Evolutionary conservation across 2,888 invertebrate genomes (phyloP), one percentile per base, ranked within the genome.

Genomic region (Tenthredo distinguenda): DNA sequence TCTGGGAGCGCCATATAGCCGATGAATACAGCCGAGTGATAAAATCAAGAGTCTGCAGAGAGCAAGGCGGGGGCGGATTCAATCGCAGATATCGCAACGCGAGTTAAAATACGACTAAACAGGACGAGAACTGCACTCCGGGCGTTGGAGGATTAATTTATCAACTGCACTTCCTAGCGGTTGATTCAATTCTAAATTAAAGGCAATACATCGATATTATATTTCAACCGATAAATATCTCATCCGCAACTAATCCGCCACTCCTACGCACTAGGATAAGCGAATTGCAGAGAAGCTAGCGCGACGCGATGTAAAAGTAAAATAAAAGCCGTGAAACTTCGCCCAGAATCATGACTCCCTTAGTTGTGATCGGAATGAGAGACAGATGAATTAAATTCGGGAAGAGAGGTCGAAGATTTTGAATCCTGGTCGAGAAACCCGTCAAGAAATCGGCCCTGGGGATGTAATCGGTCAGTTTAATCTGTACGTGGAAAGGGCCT

Each of bases 21-120:
- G 26, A 40, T 74, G 74, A 21, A 43, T 43, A 74, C 4, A 21
- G 12, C 26, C 26, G 43, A 74, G 74, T 74, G 74, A 74, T 74
- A 74, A 74, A 74, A 40, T 74, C 40, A 74, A 74, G 43, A 26
- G 43, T 15, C 71, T n/a, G 68, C 10, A 12, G 6, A 34, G 34
- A 68, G 74, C 4, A 40, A 74, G 10, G 74, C 74, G 74, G 26
- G 21, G 74, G 74, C 47, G 74, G 74, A 74, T 74, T 43, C 74
- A 74, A 74, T 74, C 26, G 74, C 10, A 74, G 74, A 74, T 74
- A 40, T 74, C 68, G 26, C 74, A 74, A 21, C 21, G 21, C 12
- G 74, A 21, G 74, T 43, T 47, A 47, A 74, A 74, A 74, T 74
- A 21, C 43, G 74, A 74, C 43, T 31, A 40, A 74, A 74, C 74